Percentiles rank a stretch among this genome's conserved stretches.
Evolutionary conservation across 2,888 invertebrate species (phyloP).

Genomic region (Scaptomyza parva): DNA sequence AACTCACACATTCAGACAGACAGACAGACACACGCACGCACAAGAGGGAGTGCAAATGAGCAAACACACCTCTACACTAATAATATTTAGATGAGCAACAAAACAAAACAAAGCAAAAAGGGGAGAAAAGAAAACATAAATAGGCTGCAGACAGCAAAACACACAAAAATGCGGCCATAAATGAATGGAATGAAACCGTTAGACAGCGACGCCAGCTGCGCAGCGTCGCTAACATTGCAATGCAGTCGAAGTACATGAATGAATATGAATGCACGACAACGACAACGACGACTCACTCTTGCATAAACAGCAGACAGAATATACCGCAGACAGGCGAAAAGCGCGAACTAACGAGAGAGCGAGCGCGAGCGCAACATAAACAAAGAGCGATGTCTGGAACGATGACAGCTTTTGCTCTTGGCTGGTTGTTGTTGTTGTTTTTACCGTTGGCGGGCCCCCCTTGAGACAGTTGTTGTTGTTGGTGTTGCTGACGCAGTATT

Average conservation of each 20-base stretch:
- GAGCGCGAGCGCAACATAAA: constrained; percentile 19
- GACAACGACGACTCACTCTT: constrained; percentile 17
- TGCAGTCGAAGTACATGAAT: constrained; percentile 64
- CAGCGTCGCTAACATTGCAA: constrained; percentile 29
- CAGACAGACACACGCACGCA: constrained; percentile 10
- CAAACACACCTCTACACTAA: constrained; percentile 28
- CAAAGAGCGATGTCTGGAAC: constrained; percentile 40
- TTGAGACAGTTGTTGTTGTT: constrained; percentile 66
- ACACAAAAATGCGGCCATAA: constrained; percentile 69
- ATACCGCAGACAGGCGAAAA: constrained; percentile 36
- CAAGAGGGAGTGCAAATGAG: constrained; percentile 21
- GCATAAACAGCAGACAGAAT: constrained; percentile 51
- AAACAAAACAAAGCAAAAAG: constrained; percentile 9
- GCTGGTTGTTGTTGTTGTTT: constrained; percentile 30
- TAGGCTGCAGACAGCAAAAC: constrained; percentile 48
- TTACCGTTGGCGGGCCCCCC: constrained; percentile 43
- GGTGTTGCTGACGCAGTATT: constrained; percentile 15
- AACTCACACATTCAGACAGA: constrained; percentile 21
- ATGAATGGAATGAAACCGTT: constrained; percentile 69
- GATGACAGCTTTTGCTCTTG: constrained; percentile 20
- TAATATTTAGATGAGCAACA: constrained; percentile 36
- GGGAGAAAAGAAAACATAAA: constrained; percentile 27
- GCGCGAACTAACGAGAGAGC: constrained; percentile 1
- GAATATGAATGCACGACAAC: constrained; percentile 62
- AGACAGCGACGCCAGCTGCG: constrained; percentile 35